Base-by-base conservation (phyloP, 2,888 invertebrate genomes). In the Drosophila pegasa region DNA sequence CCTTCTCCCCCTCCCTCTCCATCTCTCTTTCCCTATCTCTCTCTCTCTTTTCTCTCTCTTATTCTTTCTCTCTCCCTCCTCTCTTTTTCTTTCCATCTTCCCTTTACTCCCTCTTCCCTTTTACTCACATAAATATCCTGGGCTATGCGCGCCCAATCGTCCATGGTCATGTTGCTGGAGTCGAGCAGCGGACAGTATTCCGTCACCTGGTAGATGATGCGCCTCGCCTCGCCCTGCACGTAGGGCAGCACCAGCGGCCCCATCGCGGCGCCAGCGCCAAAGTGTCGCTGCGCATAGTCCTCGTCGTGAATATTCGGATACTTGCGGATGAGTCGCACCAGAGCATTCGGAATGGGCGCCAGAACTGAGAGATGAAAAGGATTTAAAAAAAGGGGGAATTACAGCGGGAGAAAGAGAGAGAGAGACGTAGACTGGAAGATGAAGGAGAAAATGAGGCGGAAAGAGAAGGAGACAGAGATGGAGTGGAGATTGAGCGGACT, bases 121-220 rank as follows among this genome's bases (percentile, higher is more conserved):
- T n/a, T 4, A 73, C 87, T 91, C 92, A 97, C 98, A 93, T 95
- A 94, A 66, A 99, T 96, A 90, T 98, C 97, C 75, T 94, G 94
- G 0, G 98, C 98, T 57, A 99, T 97, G 72, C 94, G 93, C 41
- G 96, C 95, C 98, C 98, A 99, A 76, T 98, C 97, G 41, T 95
- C 94, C 92, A 96, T 96, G 0, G 96, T 95, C 97, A 99, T 98
- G 90, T 99, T 97, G 62, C 97, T 96, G 0, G 98, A 98, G 91
- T 99, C 99, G 78, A 98, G 93, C 0, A 99, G 93, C 0, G 96
- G 96, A 27, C 95, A 94, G 90, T 98, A 99, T 91, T 99, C 99
- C 41, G 94, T 93, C 40, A 98, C 95, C 73, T 94, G 94, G 90
- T 98, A 98, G 27, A 95, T 92, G 43, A 97, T 94, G 27, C 95